Base-by-base conservation (phyloP, 2,888 invertebrate genomes). In the Macaria notata region DNA sequence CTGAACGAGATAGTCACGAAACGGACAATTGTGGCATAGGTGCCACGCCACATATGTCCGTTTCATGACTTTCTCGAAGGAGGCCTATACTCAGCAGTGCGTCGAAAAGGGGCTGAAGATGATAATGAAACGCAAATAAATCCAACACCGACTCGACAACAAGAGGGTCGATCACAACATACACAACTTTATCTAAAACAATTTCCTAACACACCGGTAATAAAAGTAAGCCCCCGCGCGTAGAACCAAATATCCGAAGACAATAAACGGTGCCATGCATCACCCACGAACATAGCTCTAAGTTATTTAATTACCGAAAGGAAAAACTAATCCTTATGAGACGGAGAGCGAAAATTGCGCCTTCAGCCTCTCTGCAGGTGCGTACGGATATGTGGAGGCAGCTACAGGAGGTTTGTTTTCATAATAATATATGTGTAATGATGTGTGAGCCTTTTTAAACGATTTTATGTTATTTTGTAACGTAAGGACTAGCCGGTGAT, bases 291-390 rank as follows among this genome's bases (percentile, higher is more conserved):
- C 87, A 85, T 84, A 86, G 83, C 86, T 85, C 87, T 83, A 89
- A 91, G 90, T 91, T 91, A 90, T 91, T 91, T 91, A 89, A 91
- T 91, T 91, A 90, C 86, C 83, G 81, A 80, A 83, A 85, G 82
- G 90, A 91, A 91, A 91, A 91, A 91, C 90, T 91, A 90, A 91
- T 91, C 91, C 90, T 76, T 75, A 76, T 69, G 72, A 73, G 69
- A 81, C 73, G 78, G 77, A 80, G 75, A 81, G 81, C 78, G 86
- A 84, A 89, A 89, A 88, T 88, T 86, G 83, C 78, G 75, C 79
- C 74, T 75, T 78, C 65, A 71, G 72, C 73, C 72, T 72, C 72
- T 74, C 76, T 79, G 76, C 86, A 88, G 87, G 87, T 88, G 86
- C 81, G 83, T 63, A 51, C 53, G 54, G 56, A 57, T 50, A 46